phyloP scores from a whole-genome alignment of 2,797 vertebrate species.

The Cichlasoma orientale region DNA sequence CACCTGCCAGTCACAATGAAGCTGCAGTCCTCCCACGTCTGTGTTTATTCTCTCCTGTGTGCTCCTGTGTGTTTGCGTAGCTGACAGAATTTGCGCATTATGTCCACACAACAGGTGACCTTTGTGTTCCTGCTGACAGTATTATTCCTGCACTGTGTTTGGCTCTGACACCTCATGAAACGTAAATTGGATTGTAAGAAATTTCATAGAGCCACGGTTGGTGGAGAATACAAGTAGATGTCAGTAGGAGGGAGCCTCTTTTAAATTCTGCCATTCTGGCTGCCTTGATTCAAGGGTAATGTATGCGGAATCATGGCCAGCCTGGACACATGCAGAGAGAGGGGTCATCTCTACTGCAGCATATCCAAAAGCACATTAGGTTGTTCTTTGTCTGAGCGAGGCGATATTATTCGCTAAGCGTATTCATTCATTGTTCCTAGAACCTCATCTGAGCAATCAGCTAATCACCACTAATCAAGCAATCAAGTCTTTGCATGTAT shows the following conservation, averaged over 20 bases:
- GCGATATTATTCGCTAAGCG: conserved; percentile 58
- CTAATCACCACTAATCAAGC: conserved; percentile 71
- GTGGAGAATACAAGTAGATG: conserved; percentile 52
- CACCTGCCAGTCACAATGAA: conserved; percentile 61
- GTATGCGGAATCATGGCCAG: conserved; percentile 73
- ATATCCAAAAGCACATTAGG: conserved; percentile 62
- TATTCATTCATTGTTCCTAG: conserved; percentile 63
- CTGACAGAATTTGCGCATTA: conserved; percentile 23
- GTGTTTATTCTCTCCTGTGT: conserved; percentile 19
- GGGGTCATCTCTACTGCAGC: conserved; percentile 68
- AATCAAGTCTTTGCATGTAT: conserved; percentile 67
- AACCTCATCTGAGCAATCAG: conserved; percentile 56
- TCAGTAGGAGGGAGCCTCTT: conserved; percentile 59
- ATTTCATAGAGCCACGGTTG: conserved; percentile 54
- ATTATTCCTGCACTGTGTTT: conserved; percentile 56
- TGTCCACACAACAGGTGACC: conserved; percentile 55
- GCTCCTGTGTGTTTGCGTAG: conserved; percentile 17
- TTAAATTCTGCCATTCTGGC: conserved; percentile 69
- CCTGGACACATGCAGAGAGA: conserved; percentile 69
- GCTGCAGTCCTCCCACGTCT: conserved; percentile 6
- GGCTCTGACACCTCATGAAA: conserved; percentile 67
- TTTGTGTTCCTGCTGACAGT: conserved; percentile 57
- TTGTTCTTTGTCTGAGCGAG: conserved; percentile 54
- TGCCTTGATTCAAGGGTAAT: conserved; percentile 76
- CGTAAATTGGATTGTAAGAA: conserved; percentile 69